Evolutionary conservation across 2,113 vertebrate species (phyloP).

Genomic region (Callionymus lyra): DNA sequence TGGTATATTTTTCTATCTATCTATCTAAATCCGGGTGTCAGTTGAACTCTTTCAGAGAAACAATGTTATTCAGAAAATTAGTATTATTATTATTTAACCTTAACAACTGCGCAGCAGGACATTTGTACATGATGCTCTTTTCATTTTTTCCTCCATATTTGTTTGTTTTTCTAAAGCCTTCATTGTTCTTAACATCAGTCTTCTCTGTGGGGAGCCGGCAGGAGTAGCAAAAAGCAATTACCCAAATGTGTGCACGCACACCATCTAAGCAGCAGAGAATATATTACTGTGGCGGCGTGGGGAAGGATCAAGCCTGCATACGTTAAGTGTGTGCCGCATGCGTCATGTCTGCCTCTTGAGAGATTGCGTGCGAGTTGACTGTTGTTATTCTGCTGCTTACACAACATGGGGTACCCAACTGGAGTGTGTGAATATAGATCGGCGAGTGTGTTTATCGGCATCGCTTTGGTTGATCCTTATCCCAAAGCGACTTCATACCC

Average conservation of each 20-base stretch:
- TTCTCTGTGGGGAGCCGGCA: slow-evolving; percentile 20
- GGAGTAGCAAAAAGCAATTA: slow-evolving; percentile 34
- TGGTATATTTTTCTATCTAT: too few species aligned
- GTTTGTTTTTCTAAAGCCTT: slow-evolving; percentile 19
- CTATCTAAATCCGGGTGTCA: too few species aligned
- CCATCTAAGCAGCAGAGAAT: slow-evolving; percentile 21
- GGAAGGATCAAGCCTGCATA: slow-evolving; percentile 6
- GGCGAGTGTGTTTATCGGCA: slow-evolving; percentile 9
- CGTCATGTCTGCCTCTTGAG: slow-evolving; percentile 16
- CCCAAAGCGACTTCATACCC: slow-evolving; percentile 20
- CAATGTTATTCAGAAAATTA: not conserved
- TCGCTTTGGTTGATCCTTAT: slow-evolving; percentile 16
- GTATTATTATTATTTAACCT: slow-evolving; percentile 3
- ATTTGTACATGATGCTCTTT: slow-evolving; percentile 17
- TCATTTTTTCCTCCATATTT: slow-evolving; percentile 2
- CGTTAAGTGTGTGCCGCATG: slow-evolving; percentile 32
- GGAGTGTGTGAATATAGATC: slow-evolving; percentile 18
- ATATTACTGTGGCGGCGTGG: slow-evolving; percentile 13
- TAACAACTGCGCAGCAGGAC: slow-evolving; percentile 1
- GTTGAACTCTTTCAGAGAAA: not conserved
- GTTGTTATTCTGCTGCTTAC: slow-evolving; percentile 30
- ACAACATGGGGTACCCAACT: slow-evolving; percentile 11
- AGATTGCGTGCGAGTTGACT: slow-evolving; percentile 11
- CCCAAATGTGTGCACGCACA: slow-evolving; percentile 27
- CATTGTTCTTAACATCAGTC: slow-evolving; percentile 30